phyloP scores from a whole-genome alignment of 2,888 invertebrate genomes.

The Drosophila mettleri region DNA sequence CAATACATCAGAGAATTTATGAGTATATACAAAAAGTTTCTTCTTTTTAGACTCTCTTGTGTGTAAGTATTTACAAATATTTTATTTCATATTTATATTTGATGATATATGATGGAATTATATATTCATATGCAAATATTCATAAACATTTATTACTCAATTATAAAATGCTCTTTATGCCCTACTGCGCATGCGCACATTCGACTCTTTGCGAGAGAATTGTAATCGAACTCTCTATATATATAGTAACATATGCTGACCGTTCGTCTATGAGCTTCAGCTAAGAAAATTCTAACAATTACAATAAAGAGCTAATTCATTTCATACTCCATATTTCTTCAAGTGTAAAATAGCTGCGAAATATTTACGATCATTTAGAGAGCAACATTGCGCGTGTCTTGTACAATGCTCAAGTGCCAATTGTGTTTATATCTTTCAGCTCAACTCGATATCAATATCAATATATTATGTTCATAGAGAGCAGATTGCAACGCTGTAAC shows the following conservation, averaged over 20 bases:
- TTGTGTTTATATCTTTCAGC: constrained; percentile 17
- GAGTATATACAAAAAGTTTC: too few species aligned
- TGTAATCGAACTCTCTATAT: too few species aligned
- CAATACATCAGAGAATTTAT: too few species aligned
- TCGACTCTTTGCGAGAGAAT: not conserved
- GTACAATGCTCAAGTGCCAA: constrained; percentile 15
- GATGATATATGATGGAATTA: too few species aligned
- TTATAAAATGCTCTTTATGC: too few species aligned
- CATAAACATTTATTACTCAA: too few species aligned
- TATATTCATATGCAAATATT: too few species aligned
- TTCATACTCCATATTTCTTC: not conserved
- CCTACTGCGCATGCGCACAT: too few species aligned
- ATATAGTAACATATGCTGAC: too few species aligned
- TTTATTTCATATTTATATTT: not conserved
- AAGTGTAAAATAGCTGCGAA: not conserved
- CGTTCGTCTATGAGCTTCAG: not conserved
- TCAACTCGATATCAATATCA: constrained; percentile 31
- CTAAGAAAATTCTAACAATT: not conserved
- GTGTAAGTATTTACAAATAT: too few species aligned
- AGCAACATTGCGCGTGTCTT: constrained; percentile 8
- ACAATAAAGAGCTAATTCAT: not conserved
- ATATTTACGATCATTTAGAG: constrained; percentile 1
- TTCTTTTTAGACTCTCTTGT: too few species aligned
- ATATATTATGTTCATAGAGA: constrained; percentile 25
- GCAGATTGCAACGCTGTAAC: constrained; percentile 25